These are phyloP conservation scores for Lacerta agilis DNA, from an alignment of 2,797 vertebrate genomes.

Conservation along the genomic window DNA sequence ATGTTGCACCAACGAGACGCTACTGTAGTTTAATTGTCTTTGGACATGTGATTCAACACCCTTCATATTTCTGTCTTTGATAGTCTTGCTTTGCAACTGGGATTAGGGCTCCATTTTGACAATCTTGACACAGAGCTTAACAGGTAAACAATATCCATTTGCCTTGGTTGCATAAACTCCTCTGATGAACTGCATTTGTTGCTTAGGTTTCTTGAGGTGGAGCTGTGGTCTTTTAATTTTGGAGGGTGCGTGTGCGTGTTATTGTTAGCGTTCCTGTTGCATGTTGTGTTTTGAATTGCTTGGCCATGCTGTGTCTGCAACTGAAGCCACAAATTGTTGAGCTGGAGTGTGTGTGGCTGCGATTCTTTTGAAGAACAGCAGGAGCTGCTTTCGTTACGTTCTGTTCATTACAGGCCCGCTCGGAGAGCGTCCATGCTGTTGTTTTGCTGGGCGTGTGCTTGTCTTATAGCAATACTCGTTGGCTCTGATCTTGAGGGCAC, in stretches of 20 bases:
- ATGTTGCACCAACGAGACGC: neutral
- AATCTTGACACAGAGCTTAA: neutral
- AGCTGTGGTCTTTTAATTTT: neutral
- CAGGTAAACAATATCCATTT: too few relatives aligned
- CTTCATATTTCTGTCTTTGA: neutral
- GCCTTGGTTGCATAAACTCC: neutral
- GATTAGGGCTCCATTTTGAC: slow-evolving; percentile 17
- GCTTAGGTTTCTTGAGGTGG: slow-evolving; percentile 9
- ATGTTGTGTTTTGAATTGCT: slow-evolving; percentile 32
- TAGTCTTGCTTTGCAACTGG: slow-evolving; percentile 10
- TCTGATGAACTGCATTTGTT: neutral
- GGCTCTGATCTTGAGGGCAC: slow-evolving; percentile 17
- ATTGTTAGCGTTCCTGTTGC: slow-evolving; percentile 23
- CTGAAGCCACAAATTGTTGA: slow-evolving; percentile 33
- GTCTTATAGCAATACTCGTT: slow-evolving; percentile 44
- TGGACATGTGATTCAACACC: neutral
- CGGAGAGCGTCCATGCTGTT: slow-evolving; percentile 36
- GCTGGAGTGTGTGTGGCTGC: neutral
- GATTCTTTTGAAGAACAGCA: slow-evolving; percentile 31
- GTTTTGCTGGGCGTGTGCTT: slow-evolving; percentile 19
- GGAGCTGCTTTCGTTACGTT: slow-evolving; percentile 10
- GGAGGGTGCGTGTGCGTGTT: neutral
- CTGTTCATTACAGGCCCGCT: slow-evolving; percentile 63
- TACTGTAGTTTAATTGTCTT: neutral
- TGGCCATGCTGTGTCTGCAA: slow-evolving; percentile 45